Conservation (phyloP, 1,140 invertebrate genomes). For the Cryptotermes secundus region DNA sequence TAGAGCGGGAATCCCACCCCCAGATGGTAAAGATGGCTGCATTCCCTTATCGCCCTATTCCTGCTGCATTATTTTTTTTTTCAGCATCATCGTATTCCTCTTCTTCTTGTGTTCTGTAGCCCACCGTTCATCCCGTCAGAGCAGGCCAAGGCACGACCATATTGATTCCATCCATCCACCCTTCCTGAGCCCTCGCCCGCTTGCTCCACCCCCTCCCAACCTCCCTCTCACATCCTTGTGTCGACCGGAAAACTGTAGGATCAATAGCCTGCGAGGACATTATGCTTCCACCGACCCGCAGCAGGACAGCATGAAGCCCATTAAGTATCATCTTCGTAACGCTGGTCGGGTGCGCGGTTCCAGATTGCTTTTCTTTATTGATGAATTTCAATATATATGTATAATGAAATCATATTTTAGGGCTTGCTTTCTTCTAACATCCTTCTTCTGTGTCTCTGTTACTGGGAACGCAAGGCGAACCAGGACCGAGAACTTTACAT, state of each 20-base stretch:
- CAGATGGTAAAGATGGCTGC: neutral
- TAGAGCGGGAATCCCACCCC: neutral
- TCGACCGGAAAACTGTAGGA: conserved; percentile 14
- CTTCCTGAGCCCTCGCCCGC: neutral
- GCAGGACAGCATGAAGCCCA: neutral
- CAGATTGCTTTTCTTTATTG: too few relatives aligned
- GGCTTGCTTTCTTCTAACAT: too few relatives aligned
- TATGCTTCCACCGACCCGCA: neutral
- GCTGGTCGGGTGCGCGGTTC: too few relatives aligned
- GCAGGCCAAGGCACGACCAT: conserved; percentile 11
- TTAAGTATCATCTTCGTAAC: neutral
- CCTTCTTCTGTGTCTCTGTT: too few relatives aligned
- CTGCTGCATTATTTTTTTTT: conserved; percentile 1
- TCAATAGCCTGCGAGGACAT: conserved; percentile 3
- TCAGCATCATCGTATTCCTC: neutral
- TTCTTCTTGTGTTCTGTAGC: neutral
- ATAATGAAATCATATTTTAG: too few relatives aligned
- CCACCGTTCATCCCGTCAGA: conserved; percentile 3
- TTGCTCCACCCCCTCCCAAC: neutral
- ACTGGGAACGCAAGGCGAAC: too few relatives aligned
- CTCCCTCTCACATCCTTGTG: neutral
- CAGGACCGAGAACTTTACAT: too few relatives aligned
- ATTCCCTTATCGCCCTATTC: neutral
- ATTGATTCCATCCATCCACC: conserved; percentile 17
- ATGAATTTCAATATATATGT: too few relatives aligned